Evolutionary conservation across 2,113 vertebrate genomes (phyloP), one percentile per base, ranked within the genome.

Genomic region (Lepus americanus): DNA sequence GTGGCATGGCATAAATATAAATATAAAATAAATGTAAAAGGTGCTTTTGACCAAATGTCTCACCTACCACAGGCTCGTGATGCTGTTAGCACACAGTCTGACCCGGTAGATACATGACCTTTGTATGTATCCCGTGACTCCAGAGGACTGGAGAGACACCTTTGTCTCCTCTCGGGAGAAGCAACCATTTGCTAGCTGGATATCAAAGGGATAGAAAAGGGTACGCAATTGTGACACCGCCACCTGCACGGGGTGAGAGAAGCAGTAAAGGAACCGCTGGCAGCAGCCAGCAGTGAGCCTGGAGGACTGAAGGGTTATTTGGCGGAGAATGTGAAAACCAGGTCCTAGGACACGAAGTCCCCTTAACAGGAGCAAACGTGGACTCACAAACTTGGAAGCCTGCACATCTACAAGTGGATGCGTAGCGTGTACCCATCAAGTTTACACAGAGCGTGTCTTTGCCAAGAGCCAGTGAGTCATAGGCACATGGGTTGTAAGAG

Each of bases 401-500:
- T 13, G n/a, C 0, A 19, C 73, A 16, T 90, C 36, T 72, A 39
- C 83, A 89, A 95, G 33, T 31, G 73, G 92, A 73, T 84, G 92
- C 94, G 86, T 16, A 89, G 87, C 44, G 6, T 44, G 44, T 44
- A 44, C 7, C 44, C 44, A 8, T 44, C 6, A 44, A 44, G 44
- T 44, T 44, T 44, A 44, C 44, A 44, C 44, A 44, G 44, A 44
- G 44, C 44, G 44, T 44, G 44, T 44, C 6, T 44, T 44, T 44
- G 90, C 91, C 89, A 81, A 66, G 36, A 31, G 36, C 25, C 73
- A 96, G 94, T 99, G 98, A 99, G 97, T 99, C 98, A 99, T 95
- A 98, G 98, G 98, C 98, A 99, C 98, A 98, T 98, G 98, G 98
- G 98, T 97, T 23, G 64, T 77, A 82, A 97, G 97, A 97, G 96